A percentile compares a stretch with the other conserved stretches of the same genome.
phyloP scores from a whole-genome alignment of 92 coral and sea anemone species.

The Isaurus tuberculatus region DNA sequence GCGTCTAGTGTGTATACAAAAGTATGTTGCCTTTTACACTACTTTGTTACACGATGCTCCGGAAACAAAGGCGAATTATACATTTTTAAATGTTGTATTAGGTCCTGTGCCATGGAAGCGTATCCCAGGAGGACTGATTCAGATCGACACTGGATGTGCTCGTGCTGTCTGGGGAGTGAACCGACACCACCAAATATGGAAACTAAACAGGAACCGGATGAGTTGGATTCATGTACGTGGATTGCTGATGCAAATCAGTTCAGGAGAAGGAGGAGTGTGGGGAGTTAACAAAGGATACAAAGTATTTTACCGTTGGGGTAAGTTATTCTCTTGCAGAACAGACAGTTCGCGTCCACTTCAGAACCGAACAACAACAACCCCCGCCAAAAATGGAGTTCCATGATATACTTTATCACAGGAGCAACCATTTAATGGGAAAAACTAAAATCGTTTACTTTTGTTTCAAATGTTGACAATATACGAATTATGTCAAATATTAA shows the following conservation, averaged over 20 bases:
- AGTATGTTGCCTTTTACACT: too few species aligned
- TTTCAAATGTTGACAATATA: too few species aligned
- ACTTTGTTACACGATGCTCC: too few species aligned
- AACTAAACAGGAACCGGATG: slow-evolving; percentile 9
- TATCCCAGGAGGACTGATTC: slow-evolving; percentile 50
- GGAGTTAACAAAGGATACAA: slow-evolving; percentile 7
- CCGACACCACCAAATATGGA: slow-evolving; percentile 43
- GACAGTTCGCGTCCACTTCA: too few species aligned
- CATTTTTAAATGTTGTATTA: background rate
- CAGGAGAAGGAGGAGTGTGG: slow-evolving; percentile 43
- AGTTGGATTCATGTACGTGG: slow-evolving; percentile 30
- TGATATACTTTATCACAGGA: too few species aligned
- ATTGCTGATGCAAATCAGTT: slow-evolving; percentile 1
- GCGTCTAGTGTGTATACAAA: too few species aligned
- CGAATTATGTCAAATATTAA: too few species aligned
- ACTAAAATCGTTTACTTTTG: too few species aligned
- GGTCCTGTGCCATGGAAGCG: slow-evolving; percentile 51
- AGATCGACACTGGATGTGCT: slow-evolving; percentile 57
- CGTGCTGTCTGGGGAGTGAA: slow-evolving; percentile 64
- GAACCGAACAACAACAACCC: too few species aligned
- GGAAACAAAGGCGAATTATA: background rate
- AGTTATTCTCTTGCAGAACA: background rate
- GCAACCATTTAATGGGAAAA: too few species aligned
- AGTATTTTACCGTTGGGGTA: slow-evolving; percentile 35
- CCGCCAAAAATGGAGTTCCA: too few species aligned